phyloP scores from a whole-genome alignment of 2,888 invertebrate species.

The Pyrgus malvae region DNA sequence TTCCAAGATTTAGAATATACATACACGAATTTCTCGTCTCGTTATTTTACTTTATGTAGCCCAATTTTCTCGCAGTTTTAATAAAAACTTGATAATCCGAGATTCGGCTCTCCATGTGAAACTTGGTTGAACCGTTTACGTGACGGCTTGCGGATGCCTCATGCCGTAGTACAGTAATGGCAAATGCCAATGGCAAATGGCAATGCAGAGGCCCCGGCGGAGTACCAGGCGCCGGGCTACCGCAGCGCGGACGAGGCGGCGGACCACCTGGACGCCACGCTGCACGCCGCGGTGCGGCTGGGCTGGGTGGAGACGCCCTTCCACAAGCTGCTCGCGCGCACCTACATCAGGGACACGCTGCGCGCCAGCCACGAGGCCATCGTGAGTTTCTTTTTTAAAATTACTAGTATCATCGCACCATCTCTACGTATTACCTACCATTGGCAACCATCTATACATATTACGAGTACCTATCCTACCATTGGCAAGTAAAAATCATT shows the following conservation, averaged over 20 bases:
- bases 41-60: too few relatives aligned
- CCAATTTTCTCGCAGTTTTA: too few relatives aligned
- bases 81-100: too few relatives aligned
- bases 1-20: too few relatives aligned
- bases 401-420: background rate
- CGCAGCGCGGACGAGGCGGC: slow-evolving; percentile 31
- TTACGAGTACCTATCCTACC: too few relatives aligned
- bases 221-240: slow-evolving; percentile 69
- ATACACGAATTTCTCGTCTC: too few relatives aligned
- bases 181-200: too few relatives aligned
- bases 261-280: slow-evolving; percentile 45
- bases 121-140: too few relatives aligned
- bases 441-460: background rate
- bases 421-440: background rate
- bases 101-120: too few relatives aligned
- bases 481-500: too few relatives aligned
- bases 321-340: slow-evolving; percentile 46
- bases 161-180: background rate
- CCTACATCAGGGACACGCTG: slow-evolving; percentile 41
- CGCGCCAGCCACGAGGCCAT: slow-evolving; percentile 51
- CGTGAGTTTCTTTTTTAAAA: slow-evolving; percentile 40
- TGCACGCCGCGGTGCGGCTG: slow-evolving; percentile 38
- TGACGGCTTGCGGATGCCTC: too few relatives aligned
- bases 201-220: slow-evolving; percentile 58
- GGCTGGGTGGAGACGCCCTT: slow-evolving; percentile 57